These are phyloP conservation scores for Augochlora pura DNA, from an alignment of 1,140 invertebrate species.

Conservation along the genomic window DNA sequence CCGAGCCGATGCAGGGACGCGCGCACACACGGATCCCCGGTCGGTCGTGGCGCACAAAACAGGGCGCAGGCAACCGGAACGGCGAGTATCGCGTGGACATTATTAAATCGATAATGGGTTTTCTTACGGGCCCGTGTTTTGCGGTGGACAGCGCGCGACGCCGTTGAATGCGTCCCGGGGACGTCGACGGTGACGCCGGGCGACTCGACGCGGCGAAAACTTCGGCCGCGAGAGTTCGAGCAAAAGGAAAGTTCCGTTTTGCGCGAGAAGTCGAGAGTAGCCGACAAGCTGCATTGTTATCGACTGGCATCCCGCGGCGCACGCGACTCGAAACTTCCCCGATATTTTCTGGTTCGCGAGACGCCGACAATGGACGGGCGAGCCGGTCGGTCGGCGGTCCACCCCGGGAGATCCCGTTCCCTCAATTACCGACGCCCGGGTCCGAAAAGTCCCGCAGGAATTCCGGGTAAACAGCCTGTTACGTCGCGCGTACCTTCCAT, in stretches of 20 bases:
- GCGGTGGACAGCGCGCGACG: constrained; percentile 8
- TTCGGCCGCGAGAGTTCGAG: constrained; percentile 1
- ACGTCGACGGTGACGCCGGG: too few species aligned
- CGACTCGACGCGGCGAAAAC: constrained; percentile 8
- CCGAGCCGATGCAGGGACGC: background rate
- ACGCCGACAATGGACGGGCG: constrained; percentile 22
- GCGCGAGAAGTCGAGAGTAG: constrained; percentile 24
- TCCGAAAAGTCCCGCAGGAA: background rate
- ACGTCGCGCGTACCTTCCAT: too few species aligned
- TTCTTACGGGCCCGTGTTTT: background rate
- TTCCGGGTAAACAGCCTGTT: constrained; percentile 27
- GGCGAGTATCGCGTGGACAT: background rate
- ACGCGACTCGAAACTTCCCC: constrained; percentile 39
- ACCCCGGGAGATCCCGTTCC: constrained; percentile 8
- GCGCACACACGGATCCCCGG: background rate
- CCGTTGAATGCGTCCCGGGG: background rate
- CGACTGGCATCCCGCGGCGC: constrained; percentile 21
- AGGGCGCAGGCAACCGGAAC: background rate
- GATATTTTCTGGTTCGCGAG: constrained; percentile 46
- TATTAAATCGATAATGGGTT: constrained; percentile 30
- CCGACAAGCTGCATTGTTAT: constrained; percentile 34
- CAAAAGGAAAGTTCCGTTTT: constrained; percentile 36
- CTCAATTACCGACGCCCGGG: constrained; percentile 18
- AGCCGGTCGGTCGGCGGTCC: background rate
- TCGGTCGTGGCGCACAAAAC: background rate